These are phyloP conservation scores for Lipophrys pholis DNA, from an alignment of 2,113 vertebrate genomes.

Conservation along the genomic window DNA sequence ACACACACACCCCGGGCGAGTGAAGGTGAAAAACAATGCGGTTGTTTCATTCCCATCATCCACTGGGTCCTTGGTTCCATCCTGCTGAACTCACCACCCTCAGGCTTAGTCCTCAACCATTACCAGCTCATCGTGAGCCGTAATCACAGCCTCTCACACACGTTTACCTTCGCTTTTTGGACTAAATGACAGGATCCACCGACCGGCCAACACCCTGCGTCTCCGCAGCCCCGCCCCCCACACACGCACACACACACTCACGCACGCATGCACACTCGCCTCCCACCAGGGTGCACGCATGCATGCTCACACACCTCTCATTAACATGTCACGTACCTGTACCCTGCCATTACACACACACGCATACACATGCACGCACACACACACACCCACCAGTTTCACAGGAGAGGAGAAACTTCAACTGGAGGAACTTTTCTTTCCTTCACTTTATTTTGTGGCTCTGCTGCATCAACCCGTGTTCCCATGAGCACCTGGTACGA, in stretches of 20 bases:
- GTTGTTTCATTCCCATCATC: conserved; percentile 48
- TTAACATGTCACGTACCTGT: conserved; percentile 51
- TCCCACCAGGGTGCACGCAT: conserved; percentile 17
- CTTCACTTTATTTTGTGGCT: conserved; percentile 5
- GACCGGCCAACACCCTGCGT: conserved; percentile 66
- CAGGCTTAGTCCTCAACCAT: conserved; percentile 54
- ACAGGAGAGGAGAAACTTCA: conserved; percentile 20
- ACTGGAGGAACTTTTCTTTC: conserved; percentile 4
- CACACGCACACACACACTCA: conserved; percentile 25
- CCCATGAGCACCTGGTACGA: conserved; percentile 83
- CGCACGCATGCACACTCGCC: neutral
- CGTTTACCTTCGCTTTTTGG: conserved; percentile 54
- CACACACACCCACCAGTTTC: neutral
- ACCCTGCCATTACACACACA: conserved; percentile 60
- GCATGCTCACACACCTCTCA: conserved; percentile 58
- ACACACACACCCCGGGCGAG: conserved; percentile 1
- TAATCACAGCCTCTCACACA: conserved; percentile 70
- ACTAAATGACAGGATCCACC: conserved; percentile 73
- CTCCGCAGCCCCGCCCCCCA: conserved; percentile 27
- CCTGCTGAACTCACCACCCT: conserved; percentile 72
- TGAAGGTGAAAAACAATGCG: conserved; percentile 61
- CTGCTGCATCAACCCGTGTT: conserved; percentile 41
- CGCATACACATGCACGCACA: conserved; percentile 7
- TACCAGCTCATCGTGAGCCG: conserved; percentile 58
- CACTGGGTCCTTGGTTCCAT: conserved; percentile 41